Percentiles rank a stretch among this genome's conserved stretches.
phyloP scores from a whole-genome alignment of 2,113 vertebrate genomes.

The Pandion haliaetus region DNA sequence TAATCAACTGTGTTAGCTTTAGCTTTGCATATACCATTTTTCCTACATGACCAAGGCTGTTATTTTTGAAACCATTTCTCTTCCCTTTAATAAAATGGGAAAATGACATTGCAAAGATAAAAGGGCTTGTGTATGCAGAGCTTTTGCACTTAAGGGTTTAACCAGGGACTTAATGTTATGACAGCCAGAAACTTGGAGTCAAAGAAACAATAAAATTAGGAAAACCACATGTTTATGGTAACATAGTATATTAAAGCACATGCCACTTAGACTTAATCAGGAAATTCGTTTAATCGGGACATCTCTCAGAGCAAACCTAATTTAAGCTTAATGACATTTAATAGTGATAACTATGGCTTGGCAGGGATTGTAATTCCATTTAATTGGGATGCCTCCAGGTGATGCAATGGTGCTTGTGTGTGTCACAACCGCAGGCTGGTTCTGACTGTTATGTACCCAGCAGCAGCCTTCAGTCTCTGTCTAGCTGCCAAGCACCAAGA shows the following conservation, averaged over 20 bases:
- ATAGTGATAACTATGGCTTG: slow-evolving; percentile 34
- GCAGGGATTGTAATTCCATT: slow-evolving; percentile 27
- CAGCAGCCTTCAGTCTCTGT: background rate
- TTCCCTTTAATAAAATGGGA: background rate
- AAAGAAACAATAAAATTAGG: background rate
- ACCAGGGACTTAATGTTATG: background rate
- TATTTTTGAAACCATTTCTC: background rate
- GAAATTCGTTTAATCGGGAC: slow-evolving; percentile 35
- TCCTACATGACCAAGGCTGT: background rate
- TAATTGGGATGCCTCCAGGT: slow-evolving; percentile 55
- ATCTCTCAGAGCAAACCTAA: slow-evolving; percentile 41
- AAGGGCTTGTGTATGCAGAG: background rate
- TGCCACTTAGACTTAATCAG: slow-evolving; percentile 33
- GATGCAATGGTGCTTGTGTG: background rate
- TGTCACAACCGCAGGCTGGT: background rate
- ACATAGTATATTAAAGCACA: background rate
- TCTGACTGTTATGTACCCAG: background rate
- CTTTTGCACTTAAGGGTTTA: background rate
- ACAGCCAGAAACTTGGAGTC: background rate
- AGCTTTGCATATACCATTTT: background rate
- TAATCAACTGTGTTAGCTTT: background rate
- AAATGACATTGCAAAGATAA: background rate
- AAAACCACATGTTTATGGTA: background rate
- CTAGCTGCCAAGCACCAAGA: background rate
- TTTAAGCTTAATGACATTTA: slow-evolving; percentile 59